phyloP scores from a whole-genome alignment of 53 echinoderm and acorn worm species.

The Actinopyga echinites region DNA sequence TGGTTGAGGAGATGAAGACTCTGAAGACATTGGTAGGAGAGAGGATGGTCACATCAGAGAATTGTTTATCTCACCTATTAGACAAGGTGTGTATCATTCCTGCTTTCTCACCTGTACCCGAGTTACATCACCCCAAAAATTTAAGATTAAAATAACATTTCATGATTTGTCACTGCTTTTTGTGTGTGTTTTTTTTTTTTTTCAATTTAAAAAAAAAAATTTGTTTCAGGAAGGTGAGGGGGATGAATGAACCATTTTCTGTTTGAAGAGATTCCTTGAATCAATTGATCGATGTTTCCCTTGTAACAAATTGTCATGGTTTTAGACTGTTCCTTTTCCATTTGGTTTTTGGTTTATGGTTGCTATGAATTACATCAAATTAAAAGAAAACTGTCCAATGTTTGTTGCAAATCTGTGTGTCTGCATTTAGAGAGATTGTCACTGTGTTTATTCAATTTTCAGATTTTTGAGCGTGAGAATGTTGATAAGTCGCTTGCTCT shows the following conservation, averaged over 20 bases:
- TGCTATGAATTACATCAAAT: no score
- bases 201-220: neutral
- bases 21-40: neutral
- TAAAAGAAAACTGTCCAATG: no score
- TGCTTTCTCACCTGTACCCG: no score
- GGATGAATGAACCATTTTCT: no score
- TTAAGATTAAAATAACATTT: no score
- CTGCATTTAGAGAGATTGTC: neutral
- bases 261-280: no score
- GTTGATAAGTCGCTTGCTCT: conserved; percentile 77
- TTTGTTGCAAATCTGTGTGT: no score
- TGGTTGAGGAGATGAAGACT: conserved; percentile 3
- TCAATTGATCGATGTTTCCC: no score
- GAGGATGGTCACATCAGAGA: neutral
- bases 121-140: no score
- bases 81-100: neutral
- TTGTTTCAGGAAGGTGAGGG: neutral
- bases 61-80: neutral
- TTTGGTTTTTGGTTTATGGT: no score
- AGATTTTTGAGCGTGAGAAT: conserved; percentile 38
- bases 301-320: neutral
- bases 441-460: neutral
- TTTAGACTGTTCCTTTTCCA: neutral
- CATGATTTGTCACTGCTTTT: no score
- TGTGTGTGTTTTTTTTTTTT: no score